Conservation (phyloP, 2,888 invertebrate genomes). For the Lydus trimaculatus region DNA sequence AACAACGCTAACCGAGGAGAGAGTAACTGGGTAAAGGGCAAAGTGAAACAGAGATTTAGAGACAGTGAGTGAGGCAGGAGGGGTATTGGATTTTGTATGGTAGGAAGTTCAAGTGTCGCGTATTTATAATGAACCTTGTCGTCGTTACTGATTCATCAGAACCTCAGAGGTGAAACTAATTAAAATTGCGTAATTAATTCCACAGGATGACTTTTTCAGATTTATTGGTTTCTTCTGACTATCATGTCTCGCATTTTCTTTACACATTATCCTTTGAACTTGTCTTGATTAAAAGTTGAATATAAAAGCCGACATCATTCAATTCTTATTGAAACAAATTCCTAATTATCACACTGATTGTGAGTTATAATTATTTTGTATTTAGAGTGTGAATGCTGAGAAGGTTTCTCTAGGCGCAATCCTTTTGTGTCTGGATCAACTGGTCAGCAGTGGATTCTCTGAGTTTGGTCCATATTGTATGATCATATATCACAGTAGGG, state of each 20-base stretch:
- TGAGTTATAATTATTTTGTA: neutral
- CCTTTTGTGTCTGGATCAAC: no score
- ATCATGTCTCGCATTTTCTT: neutral
- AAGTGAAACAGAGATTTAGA: conserved; percentile 11
- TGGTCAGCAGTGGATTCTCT: conserved; percentile 30
- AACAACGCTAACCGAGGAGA: conserved; percentile 40
- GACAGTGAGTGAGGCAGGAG: neutral
- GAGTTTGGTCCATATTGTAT: neutral
- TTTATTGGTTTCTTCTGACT: conserved; percentile 22
- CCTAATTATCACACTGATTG: neutral
- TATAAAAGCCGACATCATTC: neutral
- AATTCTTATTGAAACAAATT: neutral
- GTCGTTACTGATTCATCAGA: conserved; percentile 47
- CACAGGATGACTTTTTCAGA: conserved; percentile 38
- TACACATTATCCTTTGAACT: conserved; percentile 4
- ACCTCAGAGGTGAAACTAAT: conserved; percentile 48
- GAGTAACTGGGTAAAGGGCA: neutral
- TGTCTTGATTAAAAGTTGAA: conserved; percentile 24
- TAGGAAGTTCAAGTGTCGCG: conserved; percentile 45
- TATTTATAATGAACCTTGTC: conserved; percentile 50
- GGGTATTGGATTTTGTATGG: neutral
- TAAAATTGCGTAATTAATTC: conserved; percentile 52
- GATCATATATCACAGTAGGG: conserved; percentile 20
- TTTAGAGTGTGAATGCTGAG: no score
- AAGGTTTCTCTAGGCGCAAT: no score